A percentile compares a stretch with the other conserved stretches of the same genome.
Evolutionary conservation across 2,888 invertebrate species (phyloP).

Genomic region (Amphipoea oculea): DNA sequence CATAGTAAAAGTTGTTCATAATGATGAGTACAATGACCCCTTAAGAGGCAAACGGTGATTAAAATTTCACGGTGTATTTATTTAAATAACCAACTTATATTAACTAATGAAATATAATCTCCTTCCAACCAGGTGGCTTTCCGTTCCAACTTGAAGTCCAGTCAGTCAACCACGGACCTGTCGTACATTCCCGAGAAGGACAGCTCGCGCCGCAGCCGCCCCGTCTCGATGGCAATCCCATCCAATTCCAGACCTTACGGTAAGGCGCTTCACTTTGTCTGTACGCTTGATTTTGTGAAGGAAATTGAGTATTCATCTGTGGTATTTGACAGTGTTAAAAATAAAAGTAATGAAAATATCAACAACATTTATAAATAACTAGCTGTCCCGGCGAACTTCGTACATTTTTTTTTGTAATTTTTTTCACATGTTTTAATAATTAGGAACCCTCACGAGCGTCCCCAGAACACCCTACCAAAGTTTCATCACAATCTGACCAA

Average conservation of each 20-base stretch:
- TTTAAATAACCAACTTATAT: background rate
- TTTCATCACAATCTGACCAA: too few species aligned
- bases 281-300: background rate
- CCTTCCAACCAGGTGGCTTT: constrained; percentile 80
- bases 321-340: background rate
- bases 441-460: too few species aligned
- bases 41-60: too few species aligned
- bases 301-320: constrained; percentile 28
- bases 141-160: constrained; percentile 94
- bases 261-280: constrained; percentile 67
- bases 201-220: constrained; percentile 82
- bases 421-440: too few species aligned
- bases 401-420: too few species aligned
- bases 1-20: too few species aligned
- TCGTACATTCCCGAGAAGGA: constrained; percentile 92
- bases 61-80: too few species aligned
- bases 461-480: too few species aligned
- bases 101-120: background rate
- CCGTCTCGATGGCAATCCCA: constrained; percentile 86
- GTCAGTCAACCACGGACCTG: constrained; percentile 96
- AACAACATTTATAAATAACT: background rate
- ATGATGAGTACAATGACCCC: too few species aligned
- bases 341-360: too few species aligned
- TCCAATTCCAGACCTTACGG: constrained; percentile 82
- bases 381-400: too few species aligned